Percentiles rank a stretch among this genome's conserved stretches.
phyloP scores from a whole-genome alignment of 1,140 invertebrate species.

The Drosophila insularis region DNA sequence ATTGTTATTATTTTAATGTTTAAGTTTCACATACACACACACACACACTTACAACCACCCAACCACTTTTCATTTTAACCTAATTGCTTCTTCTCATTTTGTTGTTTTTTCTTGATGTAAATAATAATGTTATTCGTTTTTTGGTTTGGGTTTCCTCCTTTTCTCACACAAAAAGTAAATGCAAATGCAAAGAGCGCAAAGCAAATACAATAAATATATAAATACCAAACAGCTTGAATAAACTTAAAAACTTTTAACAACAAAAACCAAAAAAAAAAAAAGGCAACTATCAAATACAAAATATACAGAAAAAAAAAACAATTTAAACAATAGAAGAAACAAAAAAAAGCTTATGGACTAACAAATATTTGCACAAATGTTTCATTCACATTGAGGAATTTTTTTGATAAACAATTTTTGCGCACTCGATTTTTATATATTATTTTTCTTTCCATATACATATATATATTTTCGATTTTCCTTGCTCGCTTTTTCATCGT shows the following conservation, averaged over 20 bases:
- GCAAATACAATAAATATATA: constrained; percentile 19
- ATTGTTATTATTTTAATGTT: background rate
- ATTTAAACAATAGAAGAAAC: constrained; percentile 36
- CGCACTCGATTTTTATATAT: background rate
- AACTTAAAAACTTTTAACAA: constrained; percentile 46
- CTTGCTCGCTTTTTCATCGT: background rate
- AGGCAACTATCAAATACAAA: too few relatives aligned
- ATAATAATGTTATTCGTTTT: background rate
- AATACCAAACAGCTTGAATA: constrained; percentile 56
- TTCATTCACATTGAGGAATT: constrained; percentile 45
- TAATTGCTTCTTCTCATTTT: constrained; percentile 39
- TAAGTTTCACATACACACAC: background rate
- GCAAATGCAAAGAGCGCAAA: constrained; percentile 23
- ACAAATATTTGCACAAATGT: constrained; percentile 78
- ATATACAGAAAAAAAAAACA: constrained; percentile 27
- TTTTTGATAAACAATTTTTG: constrained; percentile 30
- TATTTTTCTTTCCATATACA: constrained; percentile 27
- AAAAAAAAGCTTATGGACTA: constrained; percentile 40
- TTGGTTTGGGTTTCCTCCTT: constrained; percentile 27
- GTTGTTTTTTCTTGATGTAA: constrained; percentile 15
- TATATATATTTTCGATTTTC: constrained; percentile 44
- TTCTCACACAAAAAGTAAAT: constrained; percentile 9
- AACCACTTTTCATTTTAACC: background rate
- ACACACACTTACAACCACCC: background rate
- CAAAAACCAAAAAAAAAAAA: background rate